Conservation (phyloP, 2,113 vertebrate genomes). For the Miniopterus natalensis region DNA sequence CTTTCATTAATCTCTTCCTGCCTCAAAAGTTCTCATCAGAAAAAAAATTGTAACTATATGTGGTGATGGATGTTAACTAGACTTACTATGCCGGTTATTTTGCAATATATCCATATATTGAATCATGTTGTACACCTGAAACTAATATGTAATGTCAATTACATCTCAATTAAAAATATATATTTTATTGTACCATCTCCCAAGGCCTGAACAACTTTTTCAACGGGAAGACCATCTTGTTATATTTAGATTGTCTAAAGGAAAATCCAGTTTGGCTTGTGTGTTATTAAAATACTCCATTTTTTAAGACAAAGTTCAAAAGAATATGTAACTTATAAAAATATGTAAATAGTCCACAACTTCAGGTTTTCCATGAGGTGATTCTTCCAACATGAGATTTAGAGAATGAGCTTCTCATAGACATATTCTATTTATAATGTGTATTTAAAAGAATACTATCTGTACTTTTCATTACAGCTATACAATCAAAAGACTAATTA, state of each 20-base stretch:
- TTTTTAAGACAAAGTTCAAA: background rate
- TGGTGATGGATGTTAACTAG: background rate
- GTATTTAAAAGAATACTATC: background rate
- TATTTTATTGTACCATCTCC: background rate
- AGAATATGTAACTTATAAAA: background rate
- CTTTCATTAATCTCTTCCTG: too few relatives aligned
- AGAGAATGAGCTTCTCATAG: background rate
- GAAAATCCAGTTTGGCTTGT: background rate
- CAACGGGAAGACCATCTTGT: background rate
- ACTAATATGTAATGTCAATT: background rate
- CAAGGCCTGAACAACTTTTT: background rate
- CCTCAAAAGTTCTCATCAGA: background rate
- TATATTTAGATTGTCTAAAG: conserved; percentile 5
- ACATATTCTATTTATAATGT: background rate
- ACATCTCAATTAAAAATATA: background rate
- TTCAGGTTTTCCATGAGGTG: background rate
- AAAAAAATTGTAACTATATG: background rate
- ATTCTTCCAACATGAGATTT: background rate
- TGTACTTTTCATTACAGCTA: background rate
- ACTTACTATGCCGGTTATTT: background rate
- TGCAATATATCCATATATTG: background rate
- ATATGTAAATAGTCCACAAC: background rate
- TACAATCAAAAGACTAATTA: background rate
- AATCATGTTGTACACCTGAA: background rate
- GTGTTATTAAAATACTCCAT: background rate